Percentiles rank a stretch among this genome's conserved stretches.
phyloP scores from a whole-genome alignment of 2,113 vertebrate species.

The Malurus alboscapulatus region DNA sequence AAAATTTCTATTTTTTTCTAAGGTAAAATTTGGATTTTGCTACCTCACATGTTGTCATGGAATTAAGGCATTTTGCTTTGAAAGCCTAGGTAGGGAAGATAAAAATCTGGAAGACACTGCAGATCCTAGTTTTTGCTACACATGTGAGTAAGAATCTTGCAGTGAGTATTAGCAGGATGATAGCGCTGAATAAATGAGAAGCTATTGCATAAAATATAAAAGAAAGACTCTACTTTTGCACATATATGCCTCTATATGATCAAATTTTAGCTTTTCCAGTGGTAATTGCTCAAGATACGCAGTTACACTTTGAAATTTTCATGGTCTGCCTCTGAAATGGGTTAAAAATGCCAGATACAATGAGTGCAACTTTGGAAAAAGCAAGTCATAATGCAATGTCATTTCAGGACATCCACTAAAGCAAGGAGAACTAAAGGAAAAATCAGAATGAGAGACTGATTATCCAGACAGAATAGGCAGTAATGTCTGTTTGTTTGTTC shows the following conservation, averaged over 20 bases:
- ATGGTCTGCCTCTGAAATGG: neutral
- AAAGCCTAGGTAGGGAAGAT: neutral
- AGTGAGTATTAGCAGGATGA: neutral
- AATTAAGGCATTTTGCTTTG: neutral
- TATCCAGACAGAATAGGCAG: neutral
- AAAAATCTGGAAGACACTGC: neutral
- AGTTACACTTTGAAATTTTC: neutral
- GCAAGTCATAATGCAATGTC: neutral
- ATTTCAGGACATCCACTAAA: neutral
- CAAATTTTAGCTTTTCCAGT: neutral
- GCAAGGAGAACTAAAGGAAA: neutral
- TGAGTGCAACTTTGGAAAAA: neutral
- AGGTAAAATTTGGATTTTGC: neutral
- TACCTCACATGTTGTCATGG: neutral
- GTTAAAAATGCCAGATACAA: neutral
- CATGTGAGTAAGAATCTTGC: neutral
- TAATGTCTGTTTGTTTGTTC: neutral
- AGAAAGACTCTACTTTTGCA: neutral
- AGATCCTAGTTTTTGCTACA: neutral
- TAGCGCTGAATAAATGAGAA: neutral
- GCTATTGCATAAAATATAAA: neutral
- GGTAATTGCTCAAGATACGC: accelerated
- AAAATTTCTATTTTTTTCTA: neutral
- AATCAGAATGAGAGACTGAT: neutral
- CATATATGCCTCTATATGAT: accelerated